Percentiles rank a stretch among this genome's conserved stretches.
Conservation (phyloP, 2,113 vertebrate species). For the Malurus cyaneus region DNA sequence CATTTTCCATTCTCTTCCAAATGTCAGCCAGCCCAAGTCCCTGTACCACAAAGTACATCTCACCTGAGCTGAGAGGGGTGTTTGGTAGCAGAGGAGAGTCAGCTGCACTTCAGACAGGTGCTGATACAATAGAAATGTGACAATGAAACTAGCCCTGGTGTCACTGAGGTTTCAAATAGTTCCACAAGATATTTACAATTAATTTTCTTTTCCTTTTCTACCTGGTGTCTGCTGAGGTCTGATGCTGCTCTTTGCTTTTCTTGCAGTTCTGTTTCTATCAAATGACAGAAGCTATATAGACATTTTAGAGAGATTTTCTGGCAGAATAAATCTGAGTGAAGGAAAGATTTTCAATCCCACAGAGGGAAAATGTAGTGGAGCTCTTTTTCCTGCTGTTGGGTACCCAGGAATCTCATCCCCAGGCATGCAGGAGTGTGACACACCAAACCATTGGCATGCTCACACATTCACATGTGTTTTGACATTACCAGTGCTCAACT, state of each 20-base stretch:
- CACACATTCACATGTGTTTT: conserved; percentile 30
- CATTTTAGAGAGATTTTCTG: not conserved
- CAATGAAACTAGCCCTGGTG: accelerated
- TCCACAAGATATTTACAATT: not conserved
- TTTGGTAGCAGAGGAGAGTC: not conserved
- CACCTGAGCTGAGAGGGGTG: not conserved
- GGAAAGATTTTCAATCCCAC: not conserved
- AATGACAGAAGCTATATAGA: not conserved
- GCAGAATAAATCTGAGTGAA: not conserved
- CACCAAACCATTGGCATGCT: not conserved
- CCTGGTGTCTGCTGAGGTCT: not conserved
- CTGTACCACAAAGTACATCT: not conserved
- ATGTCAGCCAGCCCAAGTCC: not conserved
- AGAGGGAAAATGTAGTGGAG: accelerated
- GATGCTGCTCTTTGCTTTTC: not conserved
- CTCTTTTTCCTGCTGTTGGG: not conserved
- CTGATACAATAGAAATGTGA: not conserved
- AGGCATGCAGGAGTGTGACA: not conserved
- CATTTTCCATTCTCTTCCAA: not conserved
- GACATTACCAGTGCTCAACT: conserved; percentile 33
- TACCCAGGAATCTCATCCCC: not conserved
- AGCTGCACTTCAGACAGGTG: not conserved
- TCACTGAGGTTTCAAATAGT: not conserved
- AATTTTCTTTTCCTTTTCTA: not conserved
- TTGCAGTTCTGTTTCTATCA: not conserved